Evolutionary conservation across 2,888 invertebrate species (phyloP).

Genomic region (Atherix ibis): DNA sequence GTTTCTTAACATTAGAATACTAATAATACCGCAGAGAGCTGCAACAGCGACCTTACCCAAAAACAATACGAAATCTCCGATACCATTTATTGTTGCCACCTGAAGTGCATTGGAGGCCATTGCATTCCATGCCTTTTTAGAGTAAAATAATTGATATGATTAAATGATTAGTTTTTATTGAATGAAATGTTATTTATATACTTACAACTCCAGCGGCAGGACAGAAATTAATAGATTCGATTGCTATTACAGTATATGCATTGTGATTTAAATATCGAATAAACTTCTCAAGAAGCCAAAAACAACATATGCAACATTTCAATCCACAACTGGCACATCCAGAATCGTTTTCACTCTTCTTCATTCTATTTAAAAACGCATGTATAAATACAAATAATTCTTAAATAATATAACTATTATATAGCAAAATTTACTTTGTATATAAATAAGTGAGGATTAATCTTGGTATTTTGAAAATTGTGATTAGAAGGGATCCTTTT

Average conservation of each 20-base stretch:
- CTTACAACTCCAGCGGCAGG: slow-evolving; percentile 74
- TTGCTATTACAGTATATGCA: slow-evolving; percentile 86
- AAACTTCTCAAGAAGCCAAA: slow-evolving; percentile 81
- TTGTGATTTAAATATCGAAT: slow-evolving; percentile 86
- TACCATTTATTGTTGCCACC: slow-evolving; percentile 81
- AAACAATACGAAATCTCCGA: slow-evolving; percentile 86
- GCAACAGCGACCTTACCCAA: slow-evolving; percentile 67
- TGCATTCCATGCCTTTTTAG: slow-evolving; percentile 66
- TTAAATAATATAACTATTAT: slow-evolving; percentile 1
- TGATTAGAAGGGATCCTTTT: slow-evolving; percentile 85
- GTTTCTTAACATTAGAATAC: slow-evolving; percentile 57
- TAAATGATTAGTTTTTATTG: slow-evolving; percentile 6
- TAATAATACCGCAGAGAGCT: slow-evolving; percentile 63
- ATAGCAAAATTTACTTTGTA: slow-evolving; percentile 51
- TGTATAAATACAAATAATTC: slow-evolving; percentile 2
- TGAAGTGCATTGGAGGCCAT: slow-evolving; percentile 68
- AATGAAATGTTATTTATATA: slow-evolving; percentile 10
- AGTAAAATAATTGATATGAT: slow-evolving; percentile 11
- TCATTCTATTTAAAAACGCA: slow-evolving; percentile 42
- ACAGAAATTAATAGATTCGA: slow-evolving; percentile 81
- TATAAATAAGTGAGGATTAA: slow-evolving; percentile 79
- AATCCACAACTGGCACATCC: slow-evolving; percentile 59
- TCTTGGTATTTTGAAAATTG: slow-evolving; percentile 80
- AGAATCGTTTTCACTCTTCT: slow-evolving; percentile 50
- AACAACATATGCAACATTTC: slow-evolving; percentile 76